These are phyloP conservation scores for Tonatia bakeri DNA, from an alignment of 2,113 vertebrate species.

Conservation along the genomic window DNA sequence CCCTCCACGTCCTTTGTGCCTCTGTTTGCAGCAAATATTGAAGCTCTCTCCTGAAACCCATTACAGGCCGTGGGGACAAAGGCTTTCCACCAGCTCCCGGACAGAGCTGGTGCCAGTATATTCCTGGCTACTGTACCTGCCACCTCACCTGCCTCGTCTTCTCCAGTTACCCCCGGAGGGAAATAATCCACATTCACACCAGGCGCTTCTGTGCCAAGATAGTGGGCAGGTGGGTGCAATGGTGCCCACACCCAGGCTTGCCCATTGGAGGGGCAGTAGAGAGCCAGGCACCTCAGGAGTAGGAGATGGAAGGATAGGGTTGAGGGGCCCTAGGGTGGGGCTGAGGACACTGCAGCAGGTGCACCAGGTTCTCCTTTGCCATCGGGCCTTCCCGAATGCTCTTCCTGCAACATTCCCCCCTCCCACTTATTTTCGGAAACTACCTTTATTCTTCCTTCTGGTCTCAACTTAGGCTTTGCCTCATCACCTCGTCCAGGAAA, in stretches of 20 bases:
- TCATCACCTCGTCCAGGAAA: neutral
- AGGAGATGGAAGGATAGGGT: neutral
- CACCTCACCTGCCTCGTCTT: slow-evolving; percentile 63
- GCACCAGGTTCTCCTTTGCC: fast-evolving
- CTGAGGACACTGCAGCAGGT: neutral
- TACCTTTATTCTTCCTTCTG: neutral
- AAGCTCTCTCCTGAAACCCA: slow-evolving; percentile 59
- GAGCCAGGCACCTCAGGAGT: neutral
- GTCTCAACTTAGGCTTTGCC: neutral
- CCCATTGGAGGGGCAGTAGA: neutral
- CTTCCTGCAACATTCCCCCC: neutral
- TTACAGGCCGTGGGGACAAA: slow-evolving; percentile 48
- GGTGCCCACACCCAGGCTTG: neutral
- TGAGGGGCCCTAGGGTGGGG: neutral
- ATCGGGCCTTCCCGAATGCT: fast-evolving
- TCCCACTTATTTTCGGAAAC: neutral
- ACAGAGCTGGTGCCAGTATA: slow-evolving; percentile 38
- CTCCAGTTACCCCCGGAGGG: slow-evolving; percentile 63
- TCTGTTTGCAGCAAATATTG: slow-evolving; percentile 44
- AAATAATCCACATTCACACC: neutral
- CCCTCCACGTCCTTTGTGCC: slow-evolving; percentile 26
- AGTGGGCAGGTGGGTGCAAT: neutral
- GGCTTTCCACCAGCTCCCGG: neutral
- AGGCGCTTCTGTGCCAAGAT: neutral
- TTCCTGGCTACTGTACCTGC: neutral